A percentile compares a stretch with the other conserved stretches of the same genome.
Conservation (phyloP, 2,113 vertebrate species). For the Leucosticte australis region DNA sequence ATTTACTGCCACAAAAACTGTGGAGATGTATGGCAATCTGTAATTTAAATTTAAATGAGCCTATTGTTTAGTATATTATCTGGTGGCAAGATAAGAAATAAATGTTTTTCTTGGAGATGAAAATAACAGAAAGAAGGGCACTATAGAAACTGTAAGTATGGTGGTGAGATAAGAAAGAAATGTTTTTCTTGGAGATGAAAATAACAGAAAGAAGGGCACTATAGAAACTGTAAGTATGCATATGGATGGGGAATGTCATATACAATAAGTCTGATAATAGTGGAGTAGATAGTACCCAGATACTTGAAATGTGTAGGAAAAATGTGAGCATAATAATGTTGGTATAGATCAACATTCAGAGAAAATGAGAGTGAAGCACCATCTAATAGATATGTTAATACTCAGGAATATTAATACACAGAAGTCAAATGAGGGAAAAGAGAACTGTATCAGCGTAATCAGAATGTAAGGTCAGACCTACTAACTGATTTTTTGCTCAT, state of each 20-base stretch:
- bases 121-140: background rate
- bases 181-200: background rate
- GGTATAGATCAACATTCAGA: background rate
- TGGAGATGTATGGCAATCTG: background rate
- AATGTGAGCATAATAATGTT: background rate
- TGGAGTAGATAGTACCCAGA: background rate
- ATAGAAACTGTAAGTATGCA: background rate
- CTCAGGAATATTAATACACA: background rate
- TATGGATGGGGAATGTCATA: background rate
- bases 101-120: background rate
- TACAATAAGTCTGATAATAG: background rate
- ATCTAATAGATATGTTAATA: background rate
- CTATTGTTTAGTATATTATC: background rate
- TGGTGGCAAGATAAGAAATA: background rate
- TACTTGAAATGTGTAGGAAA: background rate
- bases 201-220: background rate
- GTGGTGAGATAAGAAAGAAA: no score
- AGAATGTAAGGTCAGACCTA: background rate
- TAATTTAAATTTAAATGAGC: background rate
- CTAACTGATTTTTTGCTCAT: background rate
- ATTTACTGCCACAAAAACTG: background rate
- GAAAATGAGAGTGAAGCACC: background rate
- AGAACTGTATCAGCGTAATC: background rate
- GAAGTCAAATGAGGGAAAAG: background rate
- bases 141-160: background rate